phyloP scores from a whole-genome alignment of 2,113 vertebrate genomes.

The Mesoclemmys tuberculata region DNA sequence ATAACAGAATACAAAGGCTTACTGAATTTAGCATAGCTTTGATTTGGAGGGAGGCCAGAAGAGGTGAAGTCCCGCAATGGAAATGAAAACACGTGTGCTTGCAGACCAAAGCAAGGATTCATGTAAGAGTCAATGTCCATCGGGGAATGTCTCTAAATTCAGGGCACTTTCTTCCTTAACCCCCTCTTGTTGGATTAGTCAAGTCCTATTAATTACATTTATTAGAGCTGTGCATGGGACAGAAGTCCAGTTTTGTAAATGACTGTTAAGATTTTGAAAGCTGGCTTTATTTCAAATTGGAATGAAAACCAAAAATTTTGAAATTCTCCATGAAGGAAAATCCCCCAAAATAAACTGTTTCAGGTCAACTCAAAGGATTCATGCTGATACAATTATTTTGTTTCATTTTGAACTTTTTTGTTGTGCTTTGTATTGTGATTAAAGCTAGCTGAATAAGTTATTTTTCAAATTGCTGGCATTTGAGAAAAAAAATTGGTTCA shows the following conservation, averaged over 20 bases:
- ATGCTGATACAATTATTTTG: no score
- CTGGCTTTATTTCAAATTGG: not conserved
- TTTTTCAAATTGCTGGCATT: no score
- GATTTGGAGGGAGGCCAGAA: conserved; percentile 3
- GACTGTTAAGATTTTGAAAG: not conserved
- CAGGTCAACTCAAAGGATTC: not conserved
- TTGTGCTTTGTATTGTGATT: no score
- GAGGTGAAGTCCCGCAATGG: conserved; percentile 33
- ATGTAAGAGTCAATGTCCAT: conserved; percentile 15
- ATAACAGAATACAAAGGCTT: conserved; percentile 1
- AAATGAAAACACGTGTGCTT: conserved; percentile 8
- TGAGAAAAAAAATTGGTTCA: no score
- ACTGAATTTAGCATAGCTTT: not conserved
- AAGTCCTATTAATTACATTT: not conserved
- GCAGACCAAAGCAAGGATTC: conserved; percentile 38
- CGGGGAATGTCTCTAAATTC: not conserved
- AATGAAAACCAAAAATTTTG: not conserved
- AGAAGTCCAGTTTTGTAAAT: not conserved
- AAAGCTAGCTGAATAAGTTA: no score
- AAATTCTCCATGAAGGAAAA: not conserved
- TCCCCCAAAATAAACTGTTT: not conserved
- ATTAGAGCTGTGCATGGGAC: not conserved
- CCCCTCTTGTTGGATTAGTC: not conserved
- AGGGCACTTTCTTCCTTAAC: not conserved
- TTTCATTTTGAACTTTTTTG: no score